Percentiles rank a stretch among this genome's conserved stretches.
These are phyloP conservation scores for Carcina quercana DNA, from an alignment of 2,888 invertebrate genomes.

Conservation along the genomic window DNA sequence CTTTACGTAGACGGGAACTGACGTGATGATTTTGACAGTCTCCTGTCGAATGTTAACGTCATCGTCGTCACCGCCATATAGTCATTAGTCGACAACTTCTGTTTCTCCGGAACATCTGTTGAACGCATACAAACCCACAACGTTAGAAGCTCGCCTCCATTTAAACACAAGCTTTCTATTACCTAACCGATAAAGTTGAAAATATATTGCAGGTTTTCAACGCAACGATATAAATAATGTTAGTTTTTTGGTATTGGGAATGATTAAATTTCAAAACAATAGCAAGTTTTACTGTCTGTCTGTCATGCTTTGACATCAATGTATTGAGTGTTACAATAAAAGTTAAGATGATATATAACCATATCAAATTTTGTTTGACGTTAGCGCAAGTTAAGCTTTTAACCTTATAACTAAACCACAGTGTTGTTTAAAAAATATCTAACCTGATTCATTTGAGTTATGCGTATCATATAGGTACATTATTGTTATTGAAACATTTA, in stretches of 20 bases:
- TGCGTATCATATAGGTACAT: too few species aligned
- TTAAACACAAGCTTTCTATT: neutral
- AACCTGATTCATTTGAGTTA: too few species aligned
- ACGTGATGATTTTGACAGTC: conserved; percentile 60
- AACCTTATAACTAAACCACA: too few species aligned
- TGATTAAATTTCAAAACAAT: conserved; percentile 43
- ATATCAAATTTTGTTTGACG: conserved; percentile 8
- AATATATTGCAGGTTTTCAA: neutral
- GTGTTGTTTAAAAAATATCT: too few species aligned
- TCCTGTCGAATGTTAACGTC: conserved; percentile 62
- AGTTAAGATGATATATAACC: conserved; percentile 16
- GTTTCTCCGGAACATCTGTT: conserved; percentile 54
- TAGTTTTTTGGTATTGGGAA: conserved; percentile 29
- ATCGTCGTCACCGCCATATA: conserved; percentile 63
- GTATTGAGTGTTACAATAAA: conserved; percentile 20
- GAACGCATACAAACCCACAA: conserved; percentile 34
- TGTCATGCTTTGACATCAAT: conserved; percentile 21
- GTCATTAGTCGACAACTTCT: conserved; percentile 64
- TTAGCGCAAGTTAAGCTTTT: too few species aligned
- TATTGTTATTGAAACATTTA: too few species aligned
- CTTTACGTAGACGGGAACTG: too few species aligned
- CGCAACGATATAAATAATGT: neutral
- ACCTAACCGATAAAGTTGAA: neutral
- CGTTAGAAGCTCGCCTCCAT: neutral
- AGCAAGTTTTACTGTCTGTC: conserved; percentile 29